Conservation (phyloP, 2,797 vertebrate genomes). For the Apodemus agrarius region DNA sequence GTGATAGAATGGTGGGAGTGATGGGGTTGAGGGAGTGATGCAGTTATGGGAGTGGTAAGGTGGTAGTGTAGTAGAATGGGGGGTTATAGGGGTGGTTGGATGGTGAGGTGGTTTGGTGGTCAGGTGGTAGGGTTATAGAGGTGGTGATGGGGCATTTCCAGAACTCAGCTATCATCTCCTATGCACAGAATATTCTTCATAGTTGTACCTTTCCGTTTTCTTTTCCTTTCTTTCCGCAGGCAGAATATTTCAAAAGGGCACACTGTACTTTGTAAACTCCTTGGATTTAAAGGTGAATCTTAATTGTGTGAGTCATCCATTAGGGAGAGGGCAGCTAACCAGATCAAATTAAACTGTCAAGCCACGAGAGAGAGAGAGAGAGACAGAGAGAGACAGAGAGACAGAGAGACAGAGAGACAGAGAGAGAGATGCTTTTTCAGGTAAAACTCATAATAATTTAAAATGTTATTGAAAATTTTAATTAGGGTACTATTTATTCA, state of each 20-base stretch:
- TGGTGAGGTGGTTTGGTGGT: neutral
- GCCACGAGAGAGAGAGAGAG: neutral
- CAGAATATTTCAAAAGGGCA: neutral
- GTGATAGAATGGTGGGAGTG: too few species aligned
- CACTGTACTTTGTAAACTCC: slow-evolving; percentile 47
- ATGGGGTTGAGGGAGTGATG: neutral
- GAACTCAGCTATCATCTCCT: neutral
- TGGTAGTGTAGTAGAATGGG: neutral
- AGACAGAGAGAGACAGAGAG: neutral
- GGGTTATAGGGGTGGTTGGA: neutral
- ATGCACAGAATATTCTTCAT: neutral
- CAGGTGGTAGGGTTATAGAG: too few species aligned
- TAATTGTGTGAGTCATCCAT: slow-evolving; percentile 5
- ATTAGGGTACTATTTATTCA: slow-evolving; percentile 26
- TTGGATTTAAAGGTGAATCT: slow-evolving; percentile 9
- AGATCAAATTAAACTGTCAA: neutral
- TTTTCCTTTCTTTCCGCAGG: neutral
- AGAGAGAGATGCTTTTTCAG: neutral
- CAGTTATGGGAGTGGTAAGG: neutral
- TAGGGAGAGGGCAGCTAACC: neutral
- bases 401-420: too few species aligned
- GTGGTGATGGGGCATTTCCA: neutral
- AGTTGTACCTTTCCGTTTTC: neutral
- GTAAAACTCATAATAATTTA: neutral
- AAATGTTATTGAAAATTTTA: neutral